These are phyloP conservation scores for Tetragnatha montana DNA, from an alignment of 2,888 invertebrate genomes.

Conservation along the genomic window DNA sequence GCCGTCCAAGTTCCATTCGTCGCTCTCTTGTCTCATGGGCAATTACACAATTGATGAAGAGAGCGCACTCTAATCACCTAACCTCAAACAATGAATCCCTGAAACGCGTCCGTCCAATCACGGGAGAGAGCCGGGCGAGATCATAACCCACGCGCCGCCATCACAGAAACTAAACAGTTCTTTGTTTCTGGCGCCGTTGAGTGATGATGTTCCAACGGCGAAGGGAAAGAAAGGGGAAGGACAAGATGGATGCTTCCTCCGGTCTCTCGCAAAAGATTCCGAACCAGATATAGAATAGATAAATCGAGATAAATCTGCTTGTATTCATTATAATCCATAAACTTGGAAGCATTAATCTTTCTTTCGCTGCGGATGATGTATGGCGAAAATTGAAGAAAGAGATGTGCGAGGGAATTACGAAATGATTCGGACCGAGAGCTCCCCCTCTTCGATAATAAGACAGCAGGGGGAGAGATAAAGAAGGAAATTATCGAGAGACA, in stretches of 20 bases:
- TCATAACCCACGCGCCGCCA: constrained; percentile 15
- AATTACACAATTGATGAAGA: constrained; percentile 48
- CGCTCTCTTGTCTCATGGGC: neutral
- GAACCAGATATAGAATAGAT: constrained; percentile 66
- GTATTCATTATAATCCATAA: constrained; percentile 70
- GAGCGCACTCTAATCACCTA: constrained; percentile 38
- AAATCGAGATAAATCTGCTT: constrained; percentile 69
- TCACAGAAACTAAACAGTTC: constrained; percentile 60
- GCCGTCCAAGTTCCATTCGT: neutral
- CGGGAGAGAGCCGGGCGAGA: constrained; percentile 34
- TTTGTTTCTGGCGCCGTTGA: constrained; percentile 56
- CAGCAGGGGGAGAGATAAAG: constrained; percentile 12
- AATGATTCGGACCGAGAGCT: constrained; percentile 43
- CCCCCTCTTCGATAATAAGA: constrained; percentile 41
- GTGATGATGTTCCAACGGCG: constrained; percentile 38
- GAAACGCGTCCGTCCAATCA: constrained; percentile 50
- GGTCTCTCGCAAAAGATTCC: constrained; percentile 33
- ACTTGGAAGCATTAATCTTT: constrained; percentile 62
- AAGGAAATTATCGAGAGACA: constrained; percentile 48
- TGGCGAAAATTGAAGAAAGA: constrained; percentile 58
- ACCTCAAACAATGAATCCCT: constrained; percentile 41
- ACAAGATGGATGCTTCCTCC: constrained; percentile 48
- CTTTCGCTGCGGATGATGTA: constrained; percentile 46
- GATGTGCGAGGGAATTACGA: constrained; percentile 63
- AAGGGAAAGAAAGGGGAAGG: constrained; percentile 27